Percentiles rank a stretch among this genome's conserved stretches.
Evolutionary conservation across 2,797 vertebrate species (phyloP).

Genomic region (Alcedo atthis): DNA sequence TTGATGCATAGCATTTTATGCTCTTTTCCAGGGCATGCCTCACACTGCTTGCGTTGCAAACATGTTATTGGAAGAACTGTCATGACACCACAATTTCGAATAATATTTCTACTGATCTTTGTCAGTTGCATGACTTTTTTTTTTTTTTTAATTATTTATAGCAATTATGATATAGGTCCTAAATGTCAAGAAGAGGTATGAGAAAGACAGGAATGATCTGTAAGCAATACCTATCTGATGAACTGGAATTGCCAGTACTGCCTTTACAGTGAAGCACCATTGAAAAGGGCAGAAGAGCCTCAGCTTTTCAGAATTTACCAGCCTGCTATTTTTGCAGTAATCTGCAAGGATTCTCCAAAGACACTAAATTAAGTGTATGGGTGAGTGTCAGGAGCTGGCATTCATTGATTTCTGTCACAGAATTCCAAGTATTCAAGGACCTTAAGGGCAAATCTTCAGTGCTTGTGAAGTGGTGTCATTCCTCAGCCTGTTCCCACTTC

Average conservation of each 20-base stretch:
- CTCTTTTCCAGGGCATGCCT: constrained; percentile 23
- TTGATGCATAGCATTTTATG: constrained; percentile 7
- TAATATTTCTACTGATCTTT: neutral
- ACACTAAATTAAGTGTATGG: neutral
- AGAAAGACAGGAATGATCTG: neutral
- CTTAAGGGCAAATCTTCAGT: neutral
- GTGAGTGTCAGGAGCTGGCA: neutral
- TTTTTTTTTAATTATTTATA: neutral
- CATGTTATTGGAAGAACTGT: neutral
- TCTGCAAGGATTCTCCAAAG: neutral
- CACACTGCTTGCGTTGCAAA: neutral
- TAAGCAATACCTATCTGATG: neutral
- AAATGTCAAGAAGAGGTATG: neutral
- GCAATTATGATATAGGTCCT: neutral
- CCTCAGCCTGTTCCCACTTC: neutral
- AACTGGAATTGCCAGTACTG: neutral
- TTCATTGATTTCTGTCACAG: neutral
- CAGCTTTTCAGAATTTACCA: neutral
- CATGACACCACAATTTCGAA: neutral
- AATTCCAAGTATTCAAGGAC: neutral
- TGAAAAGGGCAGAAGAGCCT: neutral
- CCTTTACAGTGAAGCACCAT: neutral
- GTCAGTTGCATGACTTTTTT: neutral
- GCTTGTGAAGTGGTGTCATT: neutral
- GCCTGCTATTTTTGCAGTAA: neutral